phyloP scores from a whole-genome alignment of 2,888 invertebrate species.

The Chrysotoxum bicinctum region DNA sequence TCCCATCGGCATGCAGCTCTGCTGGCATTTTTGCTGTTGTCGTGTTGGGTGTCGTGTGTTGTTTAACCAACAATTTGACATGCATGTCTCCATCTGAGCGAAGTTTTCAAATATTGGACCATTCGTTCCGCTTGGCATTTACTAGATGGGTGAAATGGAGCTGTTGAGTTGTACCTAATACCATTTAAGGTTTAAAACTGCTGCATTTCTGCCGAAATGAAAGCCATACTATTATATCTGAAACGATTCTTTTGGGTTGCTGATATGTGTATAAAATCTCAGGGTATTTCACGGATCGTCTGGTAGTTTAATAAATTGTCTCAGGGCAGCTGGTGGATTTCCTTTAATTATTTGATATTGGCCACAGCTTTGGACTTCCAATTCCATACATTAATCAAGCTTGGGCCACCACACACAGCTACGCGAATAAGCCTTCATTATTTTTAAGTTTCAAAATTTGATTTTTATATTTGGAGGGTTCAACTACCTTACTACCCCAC shows the following conservation, averaged over 20 bases:
- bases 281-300: not conserved
- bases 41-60: not conserved
- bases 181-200: not conserved
- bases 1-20: not conserved
- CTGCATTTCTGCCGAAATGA: no score
- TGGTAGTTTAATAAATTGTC: not conserved
- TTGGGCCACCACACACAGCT: no score
- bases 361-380: conserved; percentile 68
- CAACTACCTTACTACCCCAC: no score
- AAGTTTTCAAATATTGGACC: not conserved
- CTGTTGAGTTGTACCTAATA: not conserved
- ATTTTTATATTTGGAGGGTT: no score
- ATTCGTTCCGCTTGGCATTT: not conserved
- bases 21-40: not conserved
- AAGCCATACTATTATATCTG: no score
- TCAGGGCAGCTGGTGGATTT: not conserved
- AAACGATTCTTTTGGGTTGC: not conserved
- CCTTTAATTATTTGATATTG: not conserved
- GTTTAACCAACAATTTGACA: not conserved
- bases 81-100: not conserved
- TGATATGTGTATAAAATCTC: not conserved
- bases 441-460: no score
- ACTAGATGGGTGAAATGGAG: not conserved
- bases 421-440: no score
- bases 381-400: conserved; percentile 74